Percentiles rank a stretch among this genome's conserved stretches.
Conservation (phyloP, 2,888 invertebrate species). For the Euphydryas editha region DNA sequence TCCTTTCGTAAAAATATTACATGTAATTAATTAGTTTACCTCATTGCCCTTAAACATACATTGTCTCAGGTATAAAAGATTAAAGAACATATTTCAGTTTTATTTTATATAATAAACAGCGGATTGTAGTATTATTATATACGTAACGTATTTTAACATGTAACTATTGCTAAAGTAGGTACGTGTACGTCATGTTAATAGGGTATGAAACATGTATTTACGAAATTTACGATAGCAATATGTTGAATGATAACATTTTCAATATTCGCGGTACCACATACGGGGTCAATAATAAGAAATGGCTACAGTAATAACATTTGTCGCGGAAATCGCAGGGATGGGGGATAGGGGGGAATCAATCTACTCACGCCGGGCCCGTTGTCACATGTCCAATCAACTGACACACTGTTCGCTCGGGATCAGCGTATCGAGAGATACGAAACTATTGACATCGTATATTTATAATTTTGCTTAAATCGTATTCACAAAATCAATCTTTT, state of each 20-base stretch:
- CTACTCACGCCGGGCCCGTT: conserved; percentile 76
- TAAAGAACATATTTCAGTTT: too few species aligned
- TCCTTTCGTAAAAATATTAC: too few species aligned
- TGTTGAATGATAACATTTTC: background rate
- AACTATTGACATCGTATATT: conserved; percentile 34
- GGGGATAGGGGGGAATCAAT: conserved; percentile 67
- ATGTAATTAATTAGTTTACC: too few species aligned
- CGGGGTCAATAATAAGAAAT: conserved; percentile 68
- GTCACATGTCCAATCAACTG: conserved; percentile 76
- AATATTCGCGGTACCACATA: conserved; percentile 46
- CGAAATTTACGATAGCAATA: background rate
- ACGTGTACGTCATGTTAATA: too few species aligned
- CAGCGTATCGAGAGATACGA: conserved; percentile 46
- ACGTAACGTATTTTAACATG: too few species aligned
- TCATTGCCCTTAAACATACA: too few species aligned
- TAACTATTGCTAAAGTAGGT: too few species aligned
- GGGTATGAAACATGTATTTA: background rate
- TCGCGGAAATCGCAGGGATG: conserved; percentile 57
- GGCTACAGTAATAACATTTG: conserved; percentile 74
- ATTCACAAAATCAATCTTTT: background rate
- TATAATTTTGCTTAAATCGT: conserved; percentile 21
- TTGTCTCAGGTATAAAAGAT: too few species aligned
- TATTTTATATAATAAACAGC: too few species aligned
- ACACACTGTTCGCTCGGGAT: conserved; percentile 76
- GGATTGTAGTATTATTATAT: too few species aligned